These are phyloP conservation scores for Sciaenops ocellatus DNA, from an alignment of 2,797 vertebrate species.

Conservation along the genomic window DNA sequence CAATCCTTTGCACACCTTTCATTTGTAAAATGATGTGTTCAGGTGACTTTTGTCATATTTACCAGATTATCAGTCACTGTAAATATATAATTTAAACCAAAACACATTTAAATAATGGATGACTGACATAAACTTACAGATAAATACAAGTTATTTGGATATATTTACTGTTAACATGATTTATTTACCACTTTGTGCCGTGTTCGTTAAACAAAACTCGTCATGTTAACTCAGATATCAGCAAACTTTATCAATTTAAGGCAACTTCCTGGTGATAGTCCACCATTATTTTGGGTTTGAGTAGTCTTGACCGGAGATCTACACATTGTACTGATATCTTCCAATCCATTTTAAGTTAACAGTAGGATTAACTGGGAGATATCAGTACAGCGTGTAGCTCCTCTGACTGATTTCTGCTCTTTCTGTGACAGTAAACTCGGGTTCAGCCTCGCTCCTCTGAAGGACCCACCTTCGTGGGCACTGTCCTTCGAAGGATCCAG, in stretches of 20 bases:
- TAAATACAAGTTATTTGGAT: neutral
- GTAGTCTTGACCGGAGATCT: neutral
- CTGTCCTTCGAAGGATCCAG: slow-evolving; percentile 23
- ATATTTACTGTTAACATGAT: neutral
- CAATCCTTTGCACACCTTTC: neutral
- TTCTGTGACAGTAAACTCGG: neutral
- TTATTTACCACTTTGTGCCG: neutral
- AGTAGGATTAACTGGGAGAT: neutral
- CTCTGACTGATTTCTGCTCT: slow-evolving; percentile 17
- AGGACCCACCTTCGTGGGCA: slow-evolving; percentile 20
- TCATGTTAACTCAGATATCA: too few relatives aligned
- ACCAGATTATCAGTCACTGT: neutral
- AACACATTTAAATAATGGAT: neutral
- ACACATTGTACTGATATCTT: neutral
- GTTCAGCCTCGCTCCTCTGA: slow-evolving; percentile 7
- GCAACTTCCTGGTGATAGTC: neutral
- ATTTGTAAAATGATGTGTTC: neutral
- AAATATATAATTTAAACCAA: neutral
- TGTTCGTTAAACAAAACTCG: neutral
- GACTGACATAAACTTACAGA: neutral
- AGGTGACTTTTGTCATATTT: neutral
- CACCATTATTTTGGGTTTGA: neutral
- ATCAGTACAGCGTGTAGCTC: slow-evolving; percentile 6
- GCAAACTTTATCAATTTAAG: neutral
- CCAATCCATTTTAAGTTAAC: slow-evolving; percentile 1